phyloP scores from a whole-genome alignment of 2,888 invertebrate species.

The Pseudoips prasinana region DNA sequence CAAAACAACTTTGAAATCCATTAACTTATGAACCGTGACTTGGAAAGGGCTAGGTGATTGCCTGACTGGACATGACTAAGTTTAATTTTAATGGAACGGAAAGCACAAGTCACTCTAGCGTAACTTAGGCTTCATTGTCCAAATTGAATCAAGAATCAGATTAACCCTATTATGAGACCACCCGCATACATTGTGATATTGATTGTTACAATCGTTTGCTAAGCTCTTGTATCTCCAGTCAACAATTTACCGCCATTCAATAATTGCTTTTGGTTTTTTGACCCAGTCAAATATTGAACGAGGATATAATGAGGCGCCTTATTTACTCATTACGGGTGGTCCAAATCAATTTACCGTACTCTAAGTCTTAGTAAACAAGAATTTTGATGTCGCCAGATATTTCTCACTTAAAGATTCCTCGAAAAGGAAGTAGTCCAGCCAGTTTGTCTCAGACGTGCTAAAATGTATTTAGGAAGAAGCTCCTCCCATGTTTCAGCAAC shows the following conservation, averaged over 20 bases:
- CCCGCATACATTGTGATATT: slow-evolving; percentile 53
- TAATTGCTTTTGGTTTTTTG: slow-evolving; percentile 36
- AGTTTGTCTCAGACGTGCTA: slow-evolving; percentile 51
- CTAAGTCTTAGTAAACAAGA: slow-evolving; percentile 18
- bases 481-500: slow-evolving; percentile 23
- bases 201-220: slow-evolving; percentile 40
- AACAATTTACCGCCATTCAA: slow-evolving; percentile 33
- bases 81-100: slow-evolving; percentile 14
- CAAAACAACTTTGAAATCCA: neutral
- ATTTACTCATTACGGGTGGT: slow-evolving; percentile 49
- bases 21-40: slow-evolving; percentile 4
- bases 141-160: slow-evolving; percentile 48
- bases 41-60: slow-evolving; percentile 5
- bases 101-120: slow-evolving; percentile 22
- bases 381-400: slow-evolving; percentile 26
- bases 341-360: slow-evolving; percentile 29
- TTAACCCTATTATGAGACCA: slow-evolving; percentile 60
- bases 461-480: slow-evolving; percentile 54
- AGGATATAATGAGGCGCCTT: slow-evolving; percentile 27
- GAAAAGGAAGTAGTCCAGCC: slow-evolving; percentile 50
- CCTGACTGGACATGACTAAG: slow-evolving; percentile 16
- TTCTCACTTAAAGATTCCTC: slow-evolving; percentile 24
- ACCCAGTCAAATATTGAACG: slow-evolving; percentile 39
- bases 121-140: slow-evolving; percentile 37
- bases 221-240: slow-evolving; percentile 25